phyloP scores from a whole-genome alignment of 2,888 invertebrate species.

The Tricholauxania praeusta region DNA sequence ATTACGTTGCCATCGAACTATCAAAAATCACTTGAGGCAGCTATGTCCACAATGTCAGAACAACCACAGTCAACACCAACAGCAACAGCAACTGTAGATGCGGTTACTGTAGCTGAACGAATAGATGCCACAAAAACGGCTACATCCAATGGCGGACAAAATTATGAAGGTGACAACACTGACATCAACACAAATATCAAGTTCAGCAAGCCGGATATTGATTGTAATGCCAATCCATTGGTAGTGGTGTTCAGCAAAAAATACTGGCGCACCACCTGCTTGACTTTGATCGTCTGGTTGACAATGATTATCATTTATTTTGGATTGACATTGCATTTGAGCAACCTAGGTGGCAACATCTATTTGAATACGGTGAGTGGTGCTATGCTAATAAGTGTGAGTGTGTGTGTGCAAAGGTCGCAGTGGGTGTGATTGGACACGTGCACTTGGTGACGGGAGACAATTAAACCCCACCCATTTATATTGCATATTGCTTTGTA shows the following conservation, averaged over 20 bases:
- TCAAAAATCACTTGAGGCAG: conserved; percentile 72
- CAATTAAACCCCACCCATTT: conserved; percentile 9
- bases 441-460: neutral
- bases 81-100: neutral
- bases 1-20: conserved; percentile 75
- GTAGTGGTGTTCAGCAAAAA: conserved; percentile 75
- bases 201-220: conserved; percentile 31
- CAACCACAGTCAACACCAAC: conserved; percentile 52
- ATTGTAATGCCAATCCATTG: conserved; percentile 68
- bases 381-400: neutral
- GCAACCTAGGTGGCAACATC: conserved; percentile 79
- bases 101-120: conserved; percentile 5
- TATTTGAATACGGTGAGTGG: conserved; percentile 76
- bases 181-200: conserved; percentile 55
- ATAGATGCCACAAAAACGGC: conserved; percentile 3
- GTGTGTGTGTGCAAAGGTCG: neutral
- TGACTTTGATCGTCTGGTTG: conserved; percentile 80
- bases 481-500: no score
- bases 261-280: conserved; percentile 76
- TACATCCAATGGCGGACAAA: neutral
- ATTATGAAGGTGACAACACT: conserved; percentile 48
- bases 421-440: neutral
- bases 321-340: conserved; percentile 81
- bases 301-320: conserved; percentile 83
- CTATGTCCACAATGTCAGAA: conserved; percentile 52